Evolutionary conservation across 2,797 vertebrate species (phyloP).

Genomic region (Thamnophis elegans): DNA sequence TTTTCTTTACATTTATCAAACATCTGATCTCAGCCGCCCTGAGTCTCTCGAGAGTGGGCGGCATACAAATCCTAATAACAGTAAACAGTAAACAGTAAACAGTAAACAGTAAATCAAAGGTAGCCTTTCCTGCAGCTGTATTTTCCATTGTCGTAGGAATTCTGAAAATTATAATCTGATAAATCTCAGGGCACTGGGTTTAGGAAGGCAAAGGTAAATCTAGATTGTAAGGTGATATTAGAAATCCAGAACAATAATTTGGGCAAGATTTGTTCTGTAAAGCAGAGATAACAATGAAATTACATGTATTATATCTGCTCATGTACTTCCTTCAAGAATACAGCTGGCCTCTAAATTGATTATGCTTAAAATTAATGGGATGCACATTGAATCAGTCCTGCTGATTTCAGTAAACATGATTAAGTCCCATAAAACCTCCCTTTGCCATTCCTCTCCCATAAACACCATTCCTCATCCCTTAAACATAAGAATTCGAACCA

Average conservation of each 20-base stretch:
- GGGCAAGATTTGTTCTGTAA: background rate
- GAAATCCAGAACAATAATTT: background rate
- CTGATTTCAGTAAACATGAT: background rate
- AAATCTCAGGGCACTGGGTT: background rate
- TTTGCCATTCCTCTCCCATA: background rate
- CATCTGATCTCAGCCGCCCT: no score
- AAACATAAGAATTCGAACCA: background rate
- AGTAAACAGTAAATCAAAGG: background rate
- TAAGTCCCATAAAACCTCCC: background rate
- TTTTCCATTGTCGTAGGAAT: background rate
- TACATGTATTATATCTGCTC: background rate
- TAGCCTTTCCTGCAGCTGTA: background rate
- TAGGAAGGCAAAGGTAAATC: background rate
- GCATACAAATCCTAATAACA: no score
- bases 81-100: no score
- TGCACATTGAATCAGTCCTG: background rate
- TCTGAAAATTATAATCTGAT: background rate
- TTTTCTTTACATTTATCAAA: background rate
- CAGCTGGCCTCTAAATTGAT: background rate
- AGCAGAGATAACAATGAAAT: background rate
- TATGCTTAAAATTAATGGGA: background rate
- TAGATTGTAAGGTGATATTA: background rate
- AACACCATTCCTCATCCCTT: background rate
- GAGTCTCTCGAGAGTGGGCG: no score
- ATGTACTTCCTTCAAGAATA: background rate